These are phyloP conservation scores for Chrysotoxum bicinctum DNA, from an alignment of 2,888 invertebrate genomes.

Conservation along the genomic window DNA sequence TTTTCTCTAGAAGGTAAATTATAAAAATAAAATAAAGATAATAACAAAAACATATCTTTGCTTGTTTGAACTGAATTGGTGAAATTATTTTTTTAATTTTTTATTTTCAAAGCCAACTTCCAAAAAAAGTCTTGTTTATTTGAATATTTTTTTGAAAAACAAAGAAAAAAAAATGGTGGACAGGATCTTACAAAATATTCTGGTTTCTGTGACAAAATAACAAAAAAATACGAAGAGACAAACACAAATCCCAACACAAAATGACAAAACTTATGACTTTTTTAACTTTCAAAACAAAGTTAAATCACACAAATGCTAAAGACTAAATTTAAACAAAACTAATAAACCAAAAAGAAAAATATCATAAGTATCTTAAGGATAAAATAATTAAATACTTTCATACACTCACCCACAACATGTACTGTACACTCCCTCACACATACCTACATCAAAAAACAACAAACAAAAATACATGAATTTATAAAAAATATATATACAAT, in stretches of 20 bases:
- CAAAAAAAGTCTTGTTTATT: not conserved
- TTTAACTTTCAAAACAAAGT: conserved; percentile 20
- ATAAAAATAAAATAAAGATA: conserved; percentile 3
- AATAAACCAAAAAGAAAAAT: conserved; percentile 33
- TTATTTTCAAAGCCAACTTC: conserved; percentile 14
- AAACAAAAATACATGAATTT: conserved; percentile 64
- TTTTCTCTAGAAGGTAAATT: conserved; percentile 29
- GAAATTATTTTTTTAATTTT: conserved; percentile 61
- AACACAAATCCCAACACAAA: conserved; percentile 58
- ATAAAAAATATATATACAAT: conserved; percentile 45
- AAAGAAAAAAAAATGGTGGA: conserved; percentile 40
- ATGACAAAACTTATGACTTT: conserved; percentile 65
- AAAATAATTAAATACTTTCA: conserved; percentile 35
- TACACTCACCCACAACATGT: conserved; percentile 31
- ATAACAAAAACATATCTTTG: conserved; percentile 68
- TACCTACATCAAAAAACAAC: conserved; percentile 34
- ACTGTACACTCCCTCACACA: conserved; percentile 50
- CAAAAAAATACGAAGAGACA: conserved; percentile 35
- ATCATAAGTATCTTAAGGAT: conserved; percentile 62
- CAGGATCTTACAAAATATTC: conserved; percentile 63
- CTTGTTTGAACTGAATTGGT: conserved; percentile 72
- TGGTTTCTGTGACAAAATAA: conserved; percentile 53
- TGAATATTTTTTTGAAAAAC: not conserved
- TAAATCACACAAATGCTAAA: conserved; percentile 64
- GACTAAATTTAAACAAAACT: conserved; percentile 51